Base-by-base conservation (phyloP, 2,888 invertebrate genomes). In the Yponomeuta malinellus region DNA sequence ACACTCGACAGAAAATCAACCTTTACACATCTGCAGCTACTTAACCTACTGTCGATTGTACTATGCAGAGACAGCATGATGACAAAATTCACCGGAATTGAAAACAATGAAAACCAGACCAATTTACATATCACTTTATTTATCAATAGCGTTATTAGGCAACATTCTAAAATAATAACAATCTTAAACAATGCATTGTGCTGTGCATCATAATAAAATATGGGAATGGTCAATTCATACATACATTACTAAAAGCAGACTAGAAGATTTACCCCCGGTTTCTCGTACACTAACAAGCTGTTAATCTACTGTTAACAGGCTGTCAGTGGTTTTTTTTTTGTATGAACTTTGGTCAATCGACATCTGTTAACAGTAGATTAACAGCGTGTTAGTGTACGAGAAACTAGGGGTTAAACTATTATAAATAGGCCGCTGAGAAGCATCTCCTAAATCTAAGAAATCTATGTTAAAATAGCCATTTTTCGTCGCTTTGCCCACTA, bases 91-190 rank as follows among this genome's bases (percentile, higher is more conserved):
- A 43, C 43, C 43, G 6, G 29, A n/a, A 67, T 37, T n/a, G 23
- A 43, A 43, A 43, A 48, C 43, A 33, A 43, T 0, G 9, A 43
- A 68, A 48, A 1, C 0, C 23, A 43, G 33, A 43, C 23, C 5
- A 6, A 64, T 29, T 29, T 23, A 8, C 52, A 59, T 15, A 15
- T 59, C 23, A 65, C 33, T 65, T 65, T 33, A 29, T 29, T 29
- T 31, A 65, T 29, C 29, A 10, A 65, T 33, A 65, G 29, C 12
- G 4, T 29, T 8, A 65, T 29, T 65, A 65, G 65, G 65, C 29
- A 65, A 65, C 65, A 65, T n/a, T 59, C 52, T 59, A 59, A 12
- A 15, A 59, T 59, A 59, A 59, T 59, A 59, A 59, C 52, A 59
- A 43, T 59, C 15, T 15, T 59, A 59, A 15, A 59, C 15, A 15